A percentile compares a stretch with the other conserved stretches of the same genome.
phyloP scores from a whole-genome alignment of 2,113 vertebrate genomes.

The Mormoops blainvillei region DNA sequence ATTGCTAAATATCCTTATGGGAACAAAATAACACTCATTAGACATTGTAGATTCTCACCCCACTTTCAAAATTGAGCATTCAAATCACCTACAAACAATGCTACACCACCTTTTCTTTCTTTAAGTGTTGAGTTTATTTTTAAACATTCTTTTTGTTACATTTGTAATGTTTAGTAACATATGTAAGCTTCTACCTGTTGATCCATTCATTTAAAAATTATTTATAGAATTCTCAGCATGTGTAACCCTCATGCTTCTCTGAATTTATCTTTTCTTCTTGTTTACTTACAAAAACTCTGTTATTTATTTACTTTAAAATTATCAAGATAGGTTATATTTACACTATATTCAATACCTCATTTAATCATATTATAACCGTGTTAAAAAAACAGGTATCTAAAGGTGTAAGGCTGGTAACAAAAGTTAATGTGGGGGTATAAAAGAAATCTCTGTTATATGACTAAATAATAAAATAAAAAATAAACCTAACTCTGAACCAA shows the following conservation, averaged over 20 bases:
- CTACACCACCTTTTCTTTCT: neutral
- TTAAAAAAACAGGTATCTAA: neutral
- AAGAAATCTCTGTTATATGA: neutral
- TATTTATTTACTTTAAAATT: neutral
- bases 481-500: neutral
- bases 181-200: neutral
- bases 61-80: neutral
- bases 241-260: neutral
- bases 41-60: neutral
- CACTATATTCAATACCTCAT: neutral
- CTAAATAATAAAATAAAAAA: neutral
- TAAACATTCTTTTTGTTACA: neutral
- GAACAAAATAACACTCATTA: neutral
- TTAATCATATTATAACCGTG: neutral
- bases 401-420: neutral
- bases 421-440: neutral
- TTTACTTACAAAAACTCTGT: neutral
- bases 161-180: neutral
- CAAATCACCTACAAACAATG: neutral
- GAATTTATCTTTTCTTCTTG: neutral
- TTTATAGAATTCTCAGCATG: neutral
- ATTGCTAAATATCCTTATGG: neutral
- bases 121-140: neutral
- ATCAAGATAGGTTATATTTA: neutral
- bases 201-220: neutral